Evolutionary conservation across 2,888 invertebrate species (phyloP), one percentile per base, ranked within the genome.

Genomic region (Yponomeuta malinellus): DNA sequence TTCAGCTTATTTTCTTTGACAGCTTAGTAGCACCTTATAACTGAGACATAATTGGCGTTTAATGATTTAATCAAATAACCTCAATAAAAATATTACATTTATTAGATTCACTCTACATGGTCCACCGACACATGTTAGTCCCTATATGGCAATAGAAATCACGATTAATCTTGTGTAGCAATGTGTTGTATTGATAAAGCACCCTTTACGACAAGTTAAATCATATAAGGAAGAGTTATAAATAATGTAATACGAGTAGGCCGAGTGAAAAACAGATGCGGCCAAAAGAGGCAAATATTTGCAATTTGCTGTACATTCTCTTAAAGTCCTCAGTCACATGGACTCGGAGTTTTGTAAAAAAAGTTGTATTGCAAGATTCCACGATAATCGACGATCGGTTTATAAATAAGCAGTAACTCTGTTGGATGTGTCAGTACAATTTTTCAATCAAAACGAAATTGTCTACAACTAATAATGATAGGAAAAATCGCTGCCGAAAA

Each of bases 51-150:
- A 43, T 48, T 29, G 15, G 4, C 23, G 48, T 71, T 59, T 52
- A 67, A 71, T 71, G 71, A 59, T 71, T 59, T 71, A 71, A 71
- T 71, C 59, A 66, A 71, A 71, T 63, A 68, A 71, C 66, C 63
- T 66, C 67, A 67, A 71, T 66, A 59, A 43, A 43, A 43, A 43
- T 59, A 59, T 15, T 59, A 59, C 15, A 15, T 71, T 29, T 48
- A 68, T 68, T 43, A 68, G n/a, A 48, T 68, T 48, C 8, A 2
- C 68, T 68, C 43, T 68, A 48, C 23, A 68, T 48, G 48, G 68
- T 10, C 9, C 10, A 23, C 48, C 68, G 37, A 43, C 43, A 48
- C n/a, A 48, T 37, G 43, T 43, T n/a, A 9, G 33, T 67, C 67
- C n/a, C 9, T 67, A 68, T 48, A 48, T 37, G 48, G 68, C 5